Evolutionary conservation across 2,888 invertebrate species (phyloP).

Genomic region (Malthinus seriepunctatus): DNA sequence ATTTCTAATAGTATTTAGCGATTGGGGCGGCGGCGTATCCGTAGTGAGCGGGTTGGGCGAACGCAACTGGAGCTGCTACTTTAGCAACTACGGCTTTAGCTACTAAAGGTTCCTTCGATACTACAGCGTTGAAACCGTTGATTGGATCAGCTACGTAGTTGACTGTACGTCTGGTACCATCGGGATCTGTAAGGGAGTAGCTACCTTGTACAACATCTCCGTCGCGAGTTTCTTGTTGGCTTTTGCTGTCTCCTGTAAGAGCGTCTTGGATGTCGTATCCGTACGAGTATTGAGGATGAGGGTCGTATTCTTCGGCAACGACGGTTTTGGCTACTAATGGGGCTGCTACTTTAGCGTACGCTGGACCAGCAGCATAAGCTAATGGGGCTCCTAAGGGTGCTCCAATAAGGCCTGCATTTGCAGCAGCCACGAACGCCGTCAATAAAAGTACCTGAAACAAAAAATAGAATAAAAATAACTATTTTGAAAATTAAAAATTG

Average conservation of each 20-base stretch:
- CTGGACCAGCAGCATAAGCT: constrained; percentile 48
- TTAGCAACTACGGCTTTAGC: constrained; percentile 52
- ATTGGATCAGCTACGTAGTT: constrained; percentile 63
- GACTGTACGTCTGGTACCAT: constrained; percentile 60
- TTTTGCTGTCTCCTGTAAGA: constrained; percentile 61
- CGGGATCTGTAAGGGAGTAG: constrained; percentile 60
- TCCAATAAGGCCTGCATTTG: constrained; percentile 41
- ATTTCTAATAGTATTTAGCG: constrained; percentile 1
- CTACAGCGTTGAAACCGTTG: constrained; percentile 63
- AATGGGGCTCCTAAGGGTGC: constrained; percentile 32
- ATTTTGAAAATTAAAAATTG: neutral
- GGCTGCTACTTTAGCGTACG: constrained; percentile 44
- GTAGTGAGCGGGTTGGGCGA: constrained; percentile 34
- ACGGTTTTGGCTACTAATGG: constrained; percentile 43
- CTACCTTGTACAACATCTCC: constrained; percentile 61
- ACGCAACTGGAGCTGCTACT: constrained; percentile 31
- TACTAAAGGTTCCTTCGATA: constrained; percentile 56
- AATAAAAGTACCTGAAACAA: constrained; percentile 10
- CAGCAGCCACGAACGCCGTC: constrained; percentile 34
- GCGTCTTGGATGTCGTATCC: constrained; percentile 60
- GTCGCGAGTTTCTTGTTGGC: constrained; percentile 58
- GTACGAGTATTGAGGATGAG: constrained; percentile 61
- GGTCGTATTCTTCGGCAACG: constrained; percentile 54
- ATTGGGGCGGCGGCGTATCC: constrained; percentile 32
- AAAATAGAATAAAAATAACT: constrained; percentile 1